Conservation (phyloP, 2,888 invertebrate species). For the Lepas anatifera region DNA sequence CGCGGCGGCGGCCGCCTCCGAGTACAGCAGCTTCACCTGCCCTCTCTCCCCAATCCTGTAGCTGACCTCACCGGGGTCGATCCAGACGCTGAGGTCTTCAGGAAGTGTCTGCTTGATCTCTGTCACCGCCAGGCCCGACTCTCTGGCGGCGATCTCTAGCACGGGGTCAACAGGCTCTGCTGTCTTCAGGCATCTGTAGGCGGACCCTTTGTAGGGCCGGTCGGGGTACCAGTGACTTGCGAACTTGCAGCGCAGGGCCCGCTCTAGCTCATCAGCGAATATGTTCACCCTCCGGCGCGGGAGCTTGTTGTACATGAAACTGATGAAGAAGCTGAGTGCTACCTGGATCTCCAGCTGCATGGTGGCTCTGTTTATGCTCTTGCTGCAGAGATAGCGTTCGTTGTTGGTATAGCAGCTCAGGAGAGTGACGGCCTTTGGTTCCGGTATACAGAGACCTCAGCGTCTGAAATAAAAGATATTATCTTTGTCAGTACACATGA, state of each 20-base stretch:
- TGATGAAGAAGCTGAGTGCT: constrained; percentile 96
- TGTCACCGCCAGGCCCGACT: constrained; percentile 82
- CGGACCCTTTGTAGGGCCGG: constrained; percentile 88
- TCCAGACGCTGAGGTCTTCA: constrained; percentile 89
- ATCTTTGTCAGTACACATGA: too few relatives aligned
- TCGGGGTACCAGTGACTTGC: constrained; percentile 97
- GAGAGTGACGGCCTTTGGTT: too few relatives aligned
- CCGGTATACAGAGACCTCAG: too few relatives aligned
- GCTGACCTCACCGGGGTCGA: constrained; percentile 78
- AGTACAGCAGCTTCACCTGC: constrained; percentile 66
- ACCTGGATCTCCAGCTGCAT: constrained; percentile 99
- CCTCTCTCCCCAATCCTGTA: constrained; percentile 96
- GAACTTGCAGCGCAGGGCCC: constrained; percentile 89
- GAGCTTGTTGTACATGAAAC: constrained; percentile 95
- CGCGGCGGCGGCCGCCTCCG: constrained; percentile 51
- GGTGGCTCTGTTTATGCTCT: too few relatives aligned
- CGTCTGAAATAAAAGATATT: too few relatives aligned
- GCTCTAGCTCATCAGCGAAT: constrained; percentile 92
- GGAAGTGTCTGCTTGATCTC: constrained; percentile 92
- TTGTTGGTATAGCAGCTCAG: too few relatives aligned
- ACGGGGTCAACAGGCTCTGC: constrained; percentile 87
- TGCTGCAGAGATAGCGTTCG: too few relatives aligned
- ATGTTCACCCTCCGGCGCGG: constrained; percentile 91
- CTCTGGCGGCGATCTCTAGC: constrained; percentile 74
- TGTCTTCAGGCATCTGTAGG: constrained; percentile 88